Evolutionary conservation across 1,140 invertebrate species (phyloP), one percentile per base, ranked within the genome.

Genomic region (Eupristina koningsbergeri): DNA sequence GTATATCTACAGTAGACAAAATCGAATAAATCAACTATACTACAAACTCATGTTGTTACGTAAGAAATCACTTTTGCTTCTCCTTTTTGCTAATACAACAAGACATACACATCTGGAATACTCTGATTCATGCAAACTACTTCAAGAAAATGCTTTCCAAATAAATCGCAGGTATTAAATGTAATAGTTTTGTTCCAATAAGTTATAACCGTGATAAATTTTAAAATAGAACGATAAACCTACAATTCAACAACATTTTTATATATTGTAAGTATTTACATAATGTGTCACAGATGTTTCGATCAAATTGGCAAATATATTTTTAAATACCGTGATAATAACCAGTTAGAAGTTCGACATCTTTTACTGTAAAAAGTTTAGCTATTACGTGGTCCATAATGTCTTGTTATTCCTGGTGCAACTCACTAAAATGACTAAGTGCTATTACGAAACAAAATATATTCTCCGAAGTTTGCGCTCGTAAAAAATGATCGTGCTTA

Each of bases 401-500:
- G 36, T 71, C 26, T 41, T n/a, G 39, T 39, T n/a, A n/a, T 26
- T 41, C 36, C 36, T 19, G 36, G 22, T 17, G 9, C 22, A 71
- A 13, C 36, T 71, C 26, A 17, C 19, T 71, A 39, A 71, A 71
- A 41, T 71, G 39, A 71, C 67, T 36, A 71, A 71, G 67, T 71
- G 22, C 8, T 22, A 41, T 71, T 71, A 71, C 36, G 39, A 71
- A 71, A 41, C 39, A 71, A 71, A 71, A 71, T 71, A 71, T 41
- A 26, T 71, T 71, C 36, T 36, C 36, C 6, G 29, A 64, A 71
- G 67, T 7, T 71, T 39, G 36, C 67, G 67, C 67, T 71, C 67
- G 67, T 71, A 71, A 71, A 71, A 71, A 71, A 71, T 41, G 67
- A 71, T 71, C 67, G 67, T 22, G 67, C 19, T 39, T 71, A 5